These are phyloP conservation scores for Zaprionus davidi DNA, from an alignment of 1,140 invertebrate species.

Conservation along the genomic window DNA sequence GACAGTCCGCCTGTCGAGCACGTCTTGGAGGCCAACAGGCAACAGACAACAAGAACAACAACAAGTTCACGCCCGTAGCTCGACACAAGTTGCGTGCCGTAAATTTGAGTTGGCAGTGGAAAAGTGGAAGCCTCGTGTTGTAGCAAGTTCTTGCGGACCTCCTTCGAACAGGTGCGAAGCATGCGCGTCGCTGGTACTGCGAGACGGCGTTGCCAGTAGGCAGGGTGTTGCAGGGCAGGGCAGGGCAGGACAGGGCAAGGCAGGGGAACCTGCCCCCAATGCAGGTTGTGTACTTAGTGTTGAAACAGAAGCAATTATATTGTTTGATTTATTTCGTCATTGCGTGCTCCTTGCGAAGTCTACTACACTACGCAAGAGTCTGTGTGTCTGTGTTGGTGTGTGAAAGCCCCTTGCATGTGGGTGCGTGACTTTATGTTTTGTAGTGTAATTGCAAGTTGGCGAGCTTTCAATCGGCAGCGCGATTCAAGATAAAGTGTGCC, in stretches of 20 bases:
- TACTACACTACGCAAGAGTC: conserved; percentile 3
- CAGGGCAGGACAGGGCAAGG: not conserved
- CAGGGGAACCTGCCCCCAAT: conserved; percentile 26
- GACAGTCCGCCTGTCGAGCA: conserved; percentile 69
- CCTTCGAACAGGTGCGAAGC: conserved; percentile 67
- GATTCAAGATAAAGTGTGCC: conserved; percentile 63
- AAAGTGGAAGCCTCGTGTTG: conserved; percentile 28
- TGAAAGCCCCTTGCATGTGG: conserved; percentile 32
- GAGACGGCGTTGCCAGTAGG: not conserved
- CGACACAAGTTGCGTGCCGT: conserved; percentile 69
- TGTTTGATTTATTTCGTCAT: conserved; percentile 80
- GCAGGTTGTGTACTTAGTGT: conserved; percentile 59
- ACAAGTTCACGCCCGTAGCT: conserved; percentile 66
- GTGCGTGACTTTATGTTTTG: conserved; percentile 45
- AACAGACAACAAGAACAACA: conserved; percentile 39
- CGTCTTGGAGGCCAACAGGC: conserved; percentile 57
- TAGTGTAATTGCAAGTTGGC: conserved; percentile 72
- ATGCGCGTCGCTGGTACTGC: conserved; percentile 24
- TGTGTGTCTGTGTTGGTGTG: conserved; percentile 13
- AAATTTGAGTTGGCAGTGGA: conserved; percentile 63
- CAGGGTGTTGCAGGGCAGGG: not conserved
- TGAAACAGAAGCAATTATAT: conserved; percentile 78
- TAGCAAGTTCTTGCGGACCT: conserved; percentile 31
- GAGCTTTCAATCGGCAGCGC: conserved; percentile 52
- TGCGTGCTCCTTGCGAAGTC: conserved; percentile 52